Evolutionary conservation across 2,888 invertebrate species (phyloP).

Genomic region (Halocaridina rubra): DNA sequence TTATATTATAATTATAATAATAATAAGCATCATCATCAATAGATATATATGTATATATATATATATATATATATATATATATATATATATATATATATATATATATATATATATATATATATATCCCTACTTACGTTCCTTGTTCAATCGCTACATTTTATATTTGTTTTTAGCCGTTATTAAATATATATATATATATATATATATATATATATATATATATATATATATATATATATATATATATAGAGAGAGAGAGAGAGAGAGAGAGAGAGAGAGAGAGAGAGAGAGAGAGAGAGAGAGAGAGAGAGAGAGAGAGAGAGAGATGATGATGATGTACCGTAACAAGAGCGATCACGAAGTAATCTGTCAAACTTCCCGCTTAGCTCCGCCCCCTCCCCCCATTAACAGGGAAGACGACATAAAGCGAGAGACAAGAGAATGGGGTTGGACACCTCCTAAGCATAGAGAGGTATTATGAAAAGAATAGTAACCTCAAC

Average conservation of each 20-base stretch:
- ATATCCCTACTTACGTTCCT: no score
- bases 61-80: background rate
- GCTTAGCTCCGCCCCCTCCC: no score
- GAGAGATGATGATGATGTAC: no score
- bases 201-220: background rate
- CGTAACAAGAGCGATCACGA: no score
- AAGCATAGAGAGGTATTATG: no score
- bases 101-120: background rate
- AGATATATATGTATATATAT: background rate
- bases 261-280: constrained; percentile 1
- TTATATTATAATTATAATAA: background rate
- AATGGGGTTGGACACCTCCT: no score
- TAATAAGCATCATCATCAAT: background rate
- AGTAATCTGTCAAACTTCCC: no score
- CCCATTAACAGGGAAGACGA: no score
- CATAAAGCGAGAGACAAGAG: no score
- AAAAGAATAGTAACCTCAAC: no score
- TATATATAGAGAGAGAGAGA: background rate
- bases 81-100: background rate
- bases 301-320: background rate
- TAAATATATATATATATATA: background rate
- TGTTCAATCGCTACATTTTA: no score
- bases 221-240: background rate
- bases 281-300: background rate
- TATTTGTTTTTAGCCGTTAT: no score